Conservation (phyloP, 1,140 invertebrate species). For the Charaxes varanes region DNA sequence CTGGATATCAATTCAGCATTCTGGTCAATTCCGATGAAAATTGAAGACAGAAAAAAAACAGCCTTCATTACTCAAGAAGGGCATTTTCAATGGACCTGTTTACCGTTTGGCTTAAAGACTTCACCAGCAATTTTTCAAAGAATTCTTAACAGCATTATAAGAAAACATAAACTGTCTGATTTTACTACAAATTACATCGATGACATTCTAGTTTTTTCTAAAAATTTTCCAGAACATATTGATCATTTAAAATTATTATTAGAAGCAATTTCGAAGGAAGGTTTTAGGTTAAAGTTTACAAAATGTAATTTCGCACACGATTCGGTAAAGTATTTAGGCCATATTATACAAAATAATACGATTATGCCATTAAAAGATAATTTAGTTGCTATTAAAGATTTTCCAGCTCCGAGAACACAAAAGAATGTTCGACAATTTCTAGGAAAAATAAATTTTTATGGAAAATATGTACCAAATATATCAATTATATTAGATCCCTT, state of each 20-base stretch:
- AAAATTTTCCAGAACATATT: slow-evolving; percentile 12
- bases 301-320: slow-evolving; percentile 14
- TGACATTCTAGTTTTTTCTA: slow-evolving; percentile 14
- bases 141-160: slow-evolving; percentile 4
- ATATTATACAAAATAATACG: slow-evolving; percentile 12
- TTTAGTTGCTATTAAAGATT: slow-evolving; percentile 1
- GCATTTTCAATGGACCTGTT: slow-evolving; percentile 1
- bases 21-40: background rate
- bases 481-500: background rate
- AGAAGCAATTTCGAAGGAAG: slow-evolving; percentile 9
- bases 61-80: background rate
- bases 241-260: slow-evolving; percentile 10
- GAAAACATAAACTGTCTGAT: too few relatives aligned
- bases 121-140: slow-evolving; percentile 7
- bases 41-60: slow-evolving; percentile 1
- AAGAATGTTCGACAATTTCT: background rate
- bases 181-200: slow-evolving; percentile 12
- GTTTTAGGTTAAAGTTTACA: slow-evolving; percentile 15
- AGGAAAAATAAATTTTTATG: background rate
- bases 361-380: slow-evolving; percentile 7
- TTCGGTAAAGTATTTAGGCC: slow-evolving; percentile 14
- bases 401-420: background rate
- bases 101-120: slow-evolving; percentile 5
- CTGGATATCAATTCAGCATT: background rate
- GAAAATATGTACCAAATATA: background rate